phyloP scores from a whole-genome alignment of 2,888 invertebrate species.

The Polyploca ridens region DNA sequence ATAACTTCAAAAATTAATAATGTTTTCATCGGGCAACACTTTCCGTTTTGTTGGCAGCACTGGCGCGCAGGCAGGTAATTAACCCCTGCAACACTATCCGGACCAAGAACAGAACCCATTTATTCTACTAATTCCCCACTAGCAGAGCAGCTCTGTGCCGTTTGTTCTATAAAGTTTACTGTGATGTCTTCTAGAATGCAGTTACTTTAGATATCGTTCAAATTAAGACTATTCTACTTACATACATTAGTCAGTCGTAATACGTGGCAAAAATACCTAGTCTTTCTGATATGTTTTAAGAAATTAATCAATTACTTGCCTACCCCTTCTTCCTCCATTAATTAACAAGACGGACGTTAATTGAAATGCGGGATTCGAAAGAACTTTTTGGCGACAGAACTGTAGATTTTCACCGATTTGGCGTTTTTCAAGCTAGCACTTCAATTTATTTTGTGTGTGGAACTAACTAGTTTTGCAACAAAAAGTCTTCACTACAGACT shows the following conservation, averaged over 20 bases:
- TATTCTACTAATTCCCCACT: slow-evolving; percentile 37
- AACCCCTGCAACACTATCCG: slow-evolving; percentile 31
- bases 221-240: neutral
- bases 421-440: neutral
- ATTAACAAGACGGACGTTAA: neutral
- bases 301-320: no score
- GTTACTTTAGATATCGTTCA: neutral
- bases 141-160: slow-evolving; percentile 9
- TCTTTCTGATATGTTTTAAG: no score
- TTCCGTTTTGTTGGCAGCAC: neutral
- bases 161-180: slow-evolving; percentile 11
- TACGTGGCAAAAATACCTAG: no score
- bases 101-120: slow-evolving; percentile 36
- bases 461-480: neutral
- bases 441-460: neutral
- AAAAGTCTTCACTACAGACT: neutral
- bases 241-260: neutral
- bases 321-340: no score
- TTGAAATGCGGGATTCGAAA: neutral
- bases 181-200: neutral
- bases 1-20: neutral
- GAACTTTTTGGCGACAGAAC: neutral
- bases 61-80: slow-evolving; percentile 30
- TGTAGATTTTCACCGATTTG: neutral
- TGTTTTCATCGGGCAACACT: neutral